Percentiles rank a stretch among this genome's conserved stretches.
Evolutionary conservation across 2,113 vertebrate genomes (phyloP).

Genomic region (Psilopsiagon aurifrons): DNA sequence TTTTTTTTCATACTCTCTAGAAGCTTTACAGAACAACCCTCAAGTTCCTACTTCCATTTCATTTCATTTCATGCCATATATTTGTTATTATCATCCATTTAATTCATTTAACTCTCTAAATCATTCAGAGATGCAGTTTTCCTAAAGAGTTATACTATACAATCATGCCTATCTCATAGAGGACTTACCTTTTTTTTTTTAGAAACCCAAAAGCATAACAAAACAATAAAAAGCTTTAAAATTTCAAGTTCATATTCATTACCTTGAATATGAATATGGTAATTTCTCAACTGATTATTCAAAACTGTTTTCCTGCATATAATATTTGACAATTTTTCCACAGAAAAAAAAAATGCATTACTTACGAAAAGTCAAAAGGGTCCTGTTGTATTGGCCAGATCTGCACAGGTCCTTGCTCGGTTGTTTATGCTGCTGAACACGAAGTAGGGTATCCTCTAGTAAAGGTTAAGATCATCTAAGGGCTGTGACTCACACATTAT

Average conservation of each 20-base stretch:
- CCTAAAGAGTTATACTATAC: background rate
- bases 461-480: constrained; percentile 62
- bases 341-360: background rate
- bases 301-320: background rate
- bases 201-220: background rate
- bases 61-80: background rate
- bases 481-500: constrained; percentile 62
- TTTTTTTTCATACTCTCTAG: background rate
- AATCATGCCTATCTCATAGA: background rate
- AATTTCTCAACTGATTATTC: background rate
- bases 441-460: constrained; percentile 60
- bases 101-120: background rate
- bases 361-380: constrained; percentile 45
- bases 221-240: background rate
- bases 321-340: background rate
- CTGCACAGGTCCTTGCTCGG: constrained; percentile 43
- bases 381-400: constrained; percentile 11
- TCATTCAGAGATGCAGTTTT: background rate
- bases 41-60: background rate
- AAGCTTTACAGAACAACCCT: background rate
- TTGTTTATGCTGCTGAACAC: constrained; percentile 51
- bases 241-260: background rate
- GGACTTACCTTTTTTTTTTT: background rate
- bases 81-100: background rate
- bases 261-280: background rate